Evolutionary conservation across 2,888 invertebrate genomes (phyloP).

Genomic region (Dynastes grantii): DNA sequence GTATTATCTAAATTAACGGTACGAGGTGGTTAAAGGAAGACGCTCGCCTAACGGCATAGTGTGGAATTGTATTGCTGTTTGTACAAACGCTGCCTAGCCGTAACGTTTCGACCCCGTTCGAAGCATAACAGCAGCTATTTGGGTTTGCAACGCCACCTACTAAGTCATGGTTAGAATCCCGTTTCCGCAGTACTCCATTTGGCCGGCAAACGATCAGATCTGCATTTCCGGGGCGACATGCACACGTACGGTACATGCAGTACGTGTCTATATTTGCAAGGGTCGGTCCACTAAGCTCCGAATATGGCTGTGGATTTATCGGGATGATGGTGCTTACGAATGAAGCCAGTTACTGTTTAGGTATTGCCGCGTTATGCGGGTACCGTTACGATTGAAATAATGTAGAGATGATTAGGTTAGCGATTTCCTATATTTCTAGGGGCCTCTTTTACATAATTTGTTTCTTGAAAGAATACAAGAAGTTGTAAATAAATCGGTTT

Average conservation of each 20-base stretch:
- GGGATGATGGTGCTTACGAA: background rate
- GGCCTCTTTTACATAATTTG: too few species aligned
- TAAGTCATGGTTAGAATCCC: slow-evolving; percentile 3
- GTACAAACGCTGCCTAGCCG: background rate
- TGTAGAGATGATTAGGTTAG: background rate
- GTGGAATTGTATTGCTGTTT: too few species aligned
- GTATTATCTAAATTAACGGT: slow-evolving; percentile 1
- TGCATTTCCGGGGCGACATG: slow-evolving; percentile 1
- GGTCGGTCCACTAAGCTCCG: slow-evolving; percentile 11
- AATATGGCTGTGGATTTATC: background rate
- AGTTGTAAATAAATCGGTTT: too few species aligned
- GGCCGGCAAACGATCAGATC: background rate
- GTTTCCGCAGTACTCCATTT: slow-evolving; percentile 22
- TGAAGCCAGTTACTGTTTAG: background rate
- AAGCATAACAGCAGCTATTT: background rate
- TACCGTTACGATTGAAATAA: background rate
- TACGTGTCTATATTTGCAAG: slow-evolving; percentile 3
- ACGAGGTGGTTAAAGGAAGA: background rate
- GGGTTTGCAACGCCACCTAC: background rate
- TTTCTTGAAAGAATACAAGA: too few species aligned
- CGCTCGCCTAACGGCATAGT: background rate
- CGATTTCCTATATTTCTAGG: too few species aligned
- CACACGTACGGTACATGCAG: too few species aligned
- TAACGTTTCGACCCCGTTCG: background rate
- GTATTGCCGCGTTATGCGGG: background rate